A percentile compares a stretch with the other conserved stretches of the same genome.
These are phyloP conservation scores for Dermolepida albohirtum DNA, from an alignment of 2,888 invertebrate genomes.

Conservation along the genomic window DNA sequence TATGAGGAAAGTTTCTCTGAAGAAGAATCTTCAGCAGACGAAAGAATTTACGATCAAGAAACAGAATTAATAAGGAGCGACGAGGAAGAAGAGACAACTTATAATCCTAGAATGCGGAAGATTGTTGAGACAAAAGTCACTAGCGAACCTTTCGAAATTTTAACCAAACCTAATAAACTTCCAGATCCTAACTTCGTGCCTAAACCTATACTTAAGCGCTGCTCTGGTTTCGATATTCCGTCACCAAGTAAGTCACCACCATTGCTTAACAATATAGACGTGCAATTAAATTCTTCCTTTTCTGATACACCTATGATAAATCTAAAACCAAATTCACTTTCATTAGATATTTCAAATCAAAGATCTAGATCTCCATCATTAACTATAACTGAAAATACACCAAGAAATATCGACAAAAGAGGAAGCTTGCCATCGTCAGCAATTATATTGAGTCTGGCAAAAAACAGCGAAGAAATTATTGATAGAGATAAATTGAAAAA, in stretches of 20 bases:
- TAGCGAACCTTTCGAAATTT: conserved; percentile 71
- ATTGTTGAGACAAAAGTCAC: conserved; percentile 48
- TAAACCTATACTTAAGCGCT: conserved; percentile 80
- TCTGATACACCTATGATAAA: not conserved
- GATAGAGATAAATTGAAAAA: conserved; percentile 1
- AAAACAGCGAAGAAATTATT: not conserved
- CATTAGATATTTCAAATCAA: conserved; percentile 1
- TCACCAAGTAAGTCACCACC: conserved; percentile 20
- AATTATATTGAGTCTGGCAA: conserved; percentile 52
- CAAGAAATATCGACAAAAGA: conserved; percentile 7
- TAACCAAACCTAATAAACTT: conserved; percentile 72
- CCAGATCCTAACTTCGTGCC: conserved; percentile 80
- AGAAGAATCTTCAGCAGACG: conserved; percentile 60
- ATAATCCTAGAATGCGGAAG: conserved; percentile 74
- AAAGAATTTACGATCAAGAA: conserved; percentile 53
- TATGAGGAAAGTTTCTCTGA: conserved; percentile 60
- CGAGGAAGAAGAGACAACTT: conserved; percentile 74
- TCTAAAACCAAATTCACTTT: conserved; percentile 11
- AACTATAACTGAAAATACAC: not conserved
- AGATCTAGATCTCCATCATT: not conserved
- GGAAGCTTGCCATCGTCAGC: conserved; percentile 43
- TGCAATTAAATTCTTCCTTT: conserved; percentile 1
- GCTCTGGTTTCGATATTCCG: conserved; percentile 53
- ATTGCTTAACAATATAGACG: not conserved
- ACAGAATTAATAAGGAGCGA: conserved; percentile 47